Conservation (phyloP, 2,888 invertebrate genomes). For the Mimachlamys varia region DNA sequence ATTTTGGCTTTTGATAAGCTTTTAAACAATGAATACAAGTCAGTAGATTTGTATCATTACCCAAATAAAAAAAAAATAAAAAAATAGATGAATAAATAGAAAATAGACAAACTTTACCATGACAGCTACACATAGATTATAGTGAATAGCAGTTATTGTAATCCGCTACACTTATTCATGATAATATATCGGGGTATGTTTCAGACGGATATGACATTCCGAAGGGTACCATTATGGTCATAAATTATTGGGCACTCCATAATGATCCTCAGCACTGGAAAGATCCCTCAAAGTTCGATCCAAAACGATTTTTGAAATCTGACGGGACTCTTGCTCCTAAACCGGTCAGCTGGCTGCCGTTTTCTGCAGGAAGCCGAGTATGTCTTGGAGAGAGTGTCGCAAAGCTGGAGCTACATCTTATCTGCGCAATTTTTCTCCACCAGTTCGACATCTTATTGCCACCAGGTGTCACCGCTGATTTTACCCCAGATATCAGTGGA, state of each 20-base stretch:
- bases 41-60: too few species aligned
- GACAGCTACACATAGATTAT: too few species aligned
- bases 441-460: slow-evolving; percentile 58
- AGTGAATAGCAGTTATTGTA: too few species aligned
- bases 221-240: slow-evolving; percentile 65
- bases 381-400: slow-evolving; percentile 73
- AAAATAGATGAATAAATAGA: too few species aligned
- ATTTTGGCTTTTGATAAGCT: too few species aligned
- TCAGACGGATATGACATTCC: slow-evolving; percentile 66
- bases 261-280: slow-evolving; percentile 67
- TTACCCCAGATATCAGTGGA: slow-evolving; percentile 39
- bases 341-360: slow-evolving; percentile 71
- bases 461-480: slow-evolving; percentile 51
- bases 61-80: too few species aligned
- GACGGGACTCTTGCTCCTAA: slow-evolving; percentile 66
- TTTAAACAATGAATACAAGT: too few species aligned
- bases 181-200: too few species aligned
- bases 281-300: slow-evolving; percentile 66
- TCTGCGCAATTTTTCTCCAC: slow-evolving; percentile 62
- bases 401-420: slow-evolving; percentile 66
- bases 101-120: too few species aligned
- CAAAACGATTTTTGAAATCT: slow-evolving; percentile 69
- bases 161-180: too few species aligned
- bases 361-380: slow-evolving; percentile 71
- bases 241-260: slow-evolving; percentile 69